phyloP scores from a whole-genome alignment of 53 echinoderm and acorn worm species.

The Henricia sp. region DNA sequence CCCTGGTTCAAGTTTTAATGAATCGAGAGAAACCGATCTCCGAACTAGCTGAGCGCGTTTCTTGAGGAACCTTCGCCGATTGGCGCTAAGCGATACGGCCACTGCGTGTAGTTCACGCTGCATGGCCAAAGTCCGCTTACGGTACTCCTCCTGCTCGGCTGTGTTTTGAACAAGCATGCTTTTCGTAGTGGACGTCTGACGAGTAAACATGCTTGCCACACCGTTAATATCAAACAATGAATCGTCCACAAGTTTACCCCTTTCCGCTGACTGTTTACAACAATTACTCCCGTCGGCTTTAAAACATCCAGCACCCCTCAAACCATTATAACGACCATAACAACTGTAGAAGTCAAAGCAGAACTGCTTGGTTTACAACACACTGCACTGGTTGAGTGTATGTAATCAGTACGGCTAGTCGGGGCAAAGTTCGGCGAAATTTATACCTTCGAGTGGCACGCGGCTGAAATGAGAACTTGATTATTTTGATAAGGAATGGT shows the following conservation, averaged over 20 bases:
- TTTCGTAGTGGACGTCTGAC: slow-evolving; percentile 2
- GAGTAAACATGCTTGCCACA: slow-evolving; percentile 18
- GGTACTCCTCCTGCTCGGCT: slow-evolving; percentile 57
- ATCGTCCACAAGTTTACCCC: background rate
- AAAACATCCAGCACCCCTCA: background rate
- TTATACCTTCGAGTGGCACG: slow-evolving; percentile 36
- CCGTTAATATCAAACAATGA: background rate
- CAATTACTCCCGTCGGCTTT: background rate
- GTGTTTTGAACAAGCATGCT: slow-evolving; percentile 51
- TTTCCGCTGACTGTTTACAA: background rate
- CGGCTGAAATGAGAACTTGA: slow-evolving; percentile 11
- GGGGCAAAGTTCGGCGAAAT: slow-evolving; percentile 43
- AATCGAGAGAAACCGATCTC: background rate
- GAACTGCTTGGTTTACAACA: too few species aligned
- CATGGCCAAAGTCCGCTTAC: slow-evolving; percentile 50
- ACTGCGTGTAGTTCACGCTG: slow-evolving; percentile 63
- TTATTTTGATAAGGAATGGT: background rate
- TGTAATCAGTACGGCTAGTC: background rate
- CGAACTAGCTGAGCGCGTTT: slow-evolving; percentile 19
- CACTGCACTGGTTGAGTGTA: background rate
- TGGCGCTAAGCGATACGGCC: slow-evolving; percentile 59
- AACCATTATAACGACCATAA: background rate
- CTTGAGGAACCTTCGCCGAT: slow-evolving; percentile 41
- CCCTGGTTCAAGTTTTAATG: background rate
- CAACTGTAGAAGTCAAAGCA: background rate